These are phyloP conservation scores for Trigoniulus corallinus DNA, from an alignment of 1,140 invertebrate species.

Conservation along the genomic window DNA sequence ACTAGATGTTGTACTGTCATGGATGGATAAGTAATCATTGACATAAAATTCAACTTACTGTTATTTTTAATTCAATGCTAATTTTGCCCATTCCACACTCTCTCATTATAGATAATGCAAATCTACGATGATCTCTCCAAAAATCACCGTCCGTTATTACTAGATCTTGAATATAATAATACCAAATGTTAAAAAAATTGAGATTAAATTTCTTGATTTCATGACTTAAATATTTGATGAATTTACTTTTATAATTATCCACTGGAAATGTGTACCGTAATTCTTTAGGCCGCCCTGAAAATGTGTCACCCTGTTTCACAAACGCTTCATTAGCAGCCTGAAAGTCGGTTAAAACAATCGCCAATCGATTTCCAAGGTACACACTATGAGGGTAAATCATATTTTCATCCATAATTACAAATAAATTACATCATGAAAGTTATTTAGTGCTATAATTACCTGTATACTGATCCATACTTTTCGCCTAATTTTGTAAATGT, in stretches of 20 bases:
- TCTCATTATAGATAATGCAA: not conserved
- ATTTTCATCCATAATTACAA: too few species aligned
- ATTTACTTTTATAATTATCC: too few species aligned
- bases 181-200: not conserved
- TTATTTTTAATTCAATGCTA: not conserved
- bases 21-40: not conserved
- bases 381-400: too few species aligned
- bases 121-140: not conserved
- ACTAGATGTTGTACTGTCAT: too few species aligned
- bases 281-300: not conserved
- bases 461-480: too few species aligned
- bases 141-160: not conserved
- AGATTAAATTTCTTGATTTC: not conserved
- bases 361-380: constrained; percentile 52
- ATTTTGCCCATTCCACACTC: not conserved
- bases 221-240: too few species aligned
- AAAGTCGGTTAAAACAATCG: constrained; percentile 40
- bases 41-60: not conserved
- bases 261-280: too few species aligned
- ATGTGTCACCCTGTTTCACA: not conserved
- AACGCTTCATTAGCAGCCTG: constrained; percentile 11
- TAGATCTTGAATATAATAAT: not conserved
- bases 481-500: too few species aligned
- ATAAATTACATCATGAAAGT: too few species aligned
- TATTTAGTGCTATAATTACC: too few species aligned